Percentiles rank a stretch among this genome's conserved stretches.
Conservation (phyloP, 92 coral and sea anemone species). For the Palythoa caribaeorum region DNA sequence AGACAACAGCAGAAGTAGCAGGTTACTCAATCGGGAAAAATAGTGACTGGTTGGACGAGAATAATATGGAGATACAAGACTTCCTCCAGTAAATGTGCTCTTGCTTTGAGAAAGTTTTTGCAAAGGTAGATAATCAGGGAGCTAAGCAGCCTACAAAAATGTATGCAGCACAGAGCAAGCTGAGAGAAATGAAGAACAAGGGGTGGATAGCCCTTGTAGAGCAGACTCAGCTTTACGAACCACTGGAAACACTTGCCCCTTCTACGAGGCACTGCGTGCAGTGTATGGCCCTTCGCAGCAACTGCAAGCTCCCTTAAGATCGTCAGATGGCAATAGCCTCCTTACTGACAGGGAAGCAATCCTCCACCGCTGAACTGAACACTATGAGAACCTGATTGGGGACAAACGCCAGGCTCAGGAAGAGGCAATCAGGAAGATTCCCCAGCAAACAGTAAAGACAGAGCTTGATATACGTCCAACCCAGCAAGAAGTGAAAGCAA, state of each 20-base stretch:
- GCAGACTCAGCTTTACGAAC: conserved; percentile 32
- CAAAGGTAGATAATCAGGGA: background rate
- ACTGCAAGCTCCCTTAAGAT: background rate
- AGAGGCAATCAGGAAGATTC: too few species aligned
- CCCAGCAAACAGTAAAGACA: too few species aligned
- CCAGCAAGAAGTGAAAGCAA: too few species aligned
- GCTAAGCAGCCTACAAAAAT: conserved; percentile 23
- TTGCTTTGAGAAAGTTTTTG: background rate
- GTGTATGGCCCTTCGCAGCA: conserved; percentile 25
- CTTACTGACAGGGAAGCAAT: conserved; percentile 18
- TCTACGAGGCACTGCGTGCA: conserved; percentile 40
- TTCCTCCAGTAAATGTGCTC: conserved; percentile 20
- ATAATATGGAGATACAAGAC: conserved; percentile 7
- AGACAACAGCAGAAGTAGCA: conserved; percentile 32
- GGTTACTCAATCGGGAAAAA: conserved; percentile 33
- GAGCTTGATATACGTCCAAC: too few species aligned
- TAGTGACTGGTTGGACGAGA: conserved; percentile 42
- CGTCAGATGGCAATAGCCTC: conserved; percentile 20
- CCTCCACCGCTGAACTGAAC: background rate
- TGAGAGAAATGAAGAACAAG: background rate
- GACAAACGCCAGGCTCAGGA: too few species aligned
- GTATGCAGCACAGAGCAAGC: conserved; percentile 29
- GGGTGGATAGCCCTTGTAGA: conserved; percentile 37
- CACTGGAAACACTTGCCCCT: conserved; percentile 20
- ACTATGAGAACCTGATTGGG: background rate